These are phyloP conservation scores for Drepanosiphum platanoidis DNA, from an alignment of 2,888 invertebrate species.

Conservation along the genomic window DNA sequence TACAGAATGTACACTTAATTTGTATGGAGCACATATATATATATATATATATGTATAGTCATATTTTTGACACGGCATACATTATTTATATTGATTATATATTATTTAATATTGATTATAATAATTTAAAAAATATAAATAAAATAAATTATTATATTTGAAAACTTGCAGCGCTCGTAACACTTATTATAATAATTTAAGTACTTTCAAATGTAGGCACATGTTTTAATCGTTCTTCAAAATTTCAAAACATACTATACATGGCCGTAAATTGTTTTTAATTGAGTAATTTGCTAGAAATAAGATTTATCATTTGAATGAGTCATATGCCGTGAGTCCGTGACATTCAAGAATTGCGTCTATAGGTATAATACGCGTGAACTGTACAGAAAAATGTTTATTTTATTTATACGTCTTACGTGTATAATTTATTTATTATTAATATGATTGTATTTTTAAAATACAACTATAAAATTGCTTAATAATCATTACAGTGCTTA, in stretches of 20 bases:
- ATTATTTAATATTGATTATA: too few relatives aligned
- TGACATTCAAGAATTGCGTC: neutral
- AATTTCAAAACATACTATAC: neutral
- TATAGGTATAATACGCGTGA: neutral
- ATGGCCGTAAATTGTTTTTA: neutral
- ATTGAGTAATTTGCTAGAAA: neutral
- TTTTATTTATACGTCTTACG: neutral
- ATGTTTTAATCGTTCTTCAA: neutral
- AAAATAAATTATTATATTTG: too few relatives aligned
- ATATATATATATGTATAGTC: too few relatives aligned
- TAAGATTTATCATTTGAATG: neutral
- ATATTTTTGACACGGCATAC: too few relatives aligned
- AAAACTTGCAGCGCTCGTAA: too few relatives aligned
- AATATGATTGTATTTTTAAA: too few relatives aligned
- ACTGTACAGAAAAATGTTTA: neutral
- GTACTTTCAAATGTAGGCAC: neutral
- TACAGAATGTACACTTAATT: too few relatives aligned
- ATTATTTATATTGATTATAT: too few relatives aligned
- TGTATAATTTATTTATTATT: neutral
- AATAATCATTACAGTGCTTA: too few relatives aligned
- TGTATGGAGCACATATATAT: too few relatives aligned
- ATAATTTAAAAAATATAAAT: too few relatives aligned
- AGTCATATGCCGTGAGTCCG: neutral
- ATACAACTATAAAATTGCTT: neutral
- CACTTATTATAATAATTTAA: too few relatives aligned